Evolutionary conservation across 2,888 invertebrate genomes (phyloP), one percentile per base, ranked within the genome.

Genomic region (Gerosis bhagava): DNA sequence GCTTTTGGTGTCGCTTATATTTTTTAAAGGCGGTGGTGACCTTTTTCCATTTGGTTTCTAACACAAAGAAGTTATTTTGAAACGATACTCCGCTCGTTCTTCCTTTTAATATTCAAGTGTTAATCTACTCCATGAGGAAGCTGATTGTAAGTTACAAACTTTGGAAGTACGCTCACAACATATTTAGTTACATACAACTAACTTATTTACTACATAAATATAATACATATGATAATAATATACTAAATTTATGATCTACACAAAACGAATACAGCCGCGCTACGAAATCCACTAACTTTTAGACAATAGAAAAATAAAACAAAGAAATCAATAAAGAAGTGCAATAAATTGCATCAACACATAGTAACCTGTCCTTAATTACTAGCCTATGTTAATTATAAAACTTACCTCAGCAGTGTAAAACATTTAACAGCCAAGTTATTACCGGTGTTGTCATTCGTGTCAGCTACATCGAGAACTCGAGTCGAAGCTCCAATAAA

Each of bases 371-470:
- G 75, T 75, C 15, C 51, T 69, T 77, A 80, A 60, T n/a, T 53
- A 73, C 76, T 80, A 82, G 74, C 83, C 83, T 84, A 87, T 57
- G 62, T 71, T 73, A 77, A 65, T 72, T 73, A 74, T 60, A 79
- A 77, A 80, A 78, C 70, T 74, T 76, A 79, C 67, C 64, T 70
- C 71, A 70, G 68, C 70, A 73, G 67, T 70, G 73, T 65, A 66
- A 54, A 54, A 54, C 53, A 45, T 25, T 51, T 67, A 72, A 78
- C 78, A 82, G 76, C 74, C 71, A 67, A 67, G 65, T 65, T 57
- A 59, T 49, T 65, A 61, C 56, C 58, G 50, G 50, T 51, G 39
- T 49, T 57, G 56, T 57, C 45, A 44, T 54, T 56, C 51, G 26
- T 50, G 39, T 24, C 13, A 26, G 15, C 29, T 40, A 24, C n/a